These are phyloP conservation scores for Ctenosaura bakeri DNA, from an alignment of 2,797 vertebrate genomes.

Conservation along the genomic window DNA sequence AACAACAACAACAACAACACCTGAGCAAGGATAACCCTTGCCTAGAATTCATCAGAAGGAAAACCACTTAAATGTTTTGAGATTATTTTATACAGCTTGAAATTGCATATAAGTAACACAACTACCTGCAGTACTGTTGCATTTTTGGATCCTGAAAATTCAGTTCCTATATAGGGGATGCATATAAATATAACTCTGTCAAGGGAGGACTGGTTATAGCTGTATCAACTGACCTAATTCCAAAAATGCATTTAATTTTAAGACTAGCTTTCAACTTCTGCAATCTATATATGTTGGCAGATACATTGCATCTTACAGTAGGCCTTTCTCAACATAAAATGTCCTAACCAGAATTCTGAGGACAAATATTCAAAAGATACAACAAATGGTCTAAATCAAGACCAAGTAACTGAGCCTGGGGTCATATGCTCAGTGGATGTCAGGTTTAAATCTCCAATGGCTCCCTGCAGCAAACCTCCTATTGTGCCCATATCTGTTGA, in stretches of 20 bases:
- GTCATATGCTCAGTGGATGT: conserved; percentile 23
- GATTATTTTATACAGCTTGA: background rate
- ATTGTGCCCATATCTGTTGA: background rate
- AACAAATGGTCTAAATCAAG: conserved; percentile 60
- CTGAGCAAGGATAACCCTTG: background rate
- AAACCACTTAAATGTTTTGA: background rate
- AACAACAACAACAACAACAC: no score
- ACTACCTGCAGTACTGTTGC: rapidly evolving
- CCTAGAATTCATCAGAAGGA: background rate
- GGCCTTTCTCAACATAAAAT: conserved; percentile 55
- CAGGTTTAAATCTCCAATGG: conserved; percentile 8
- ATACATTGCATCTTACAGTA: conserved; percentile 66
- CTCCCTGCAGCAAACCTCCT: conserved; percentile 29
- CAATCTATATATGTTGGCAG: conserved; percentile 59
- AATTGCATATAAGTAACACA: rapidly evolving
- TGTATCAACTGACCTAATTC: conserved; percentile 61
- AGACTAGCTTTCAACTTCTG: conserved; percentile 62
- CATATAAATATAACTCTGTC: conserved; percentile 59
- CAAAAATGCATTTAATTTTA: conserved; percentile 62
- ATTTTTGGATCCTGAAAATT: rapidly evolving
- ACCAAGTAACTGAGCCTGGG: conserved; percentile 62
- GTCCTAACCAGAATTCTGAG: conserved; percentile 26
- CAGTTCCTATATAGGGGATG: conserved; percentile 32
- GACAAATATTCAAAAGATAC: conserved; percentile 51
- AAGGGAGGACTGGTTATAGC: conserved; percentile 46